These are phyloP conservation scores for Nestor notabilis DNA, from an alignment of 2,113 vertebrate genomes.

Conservation along the genomic window DNA sequence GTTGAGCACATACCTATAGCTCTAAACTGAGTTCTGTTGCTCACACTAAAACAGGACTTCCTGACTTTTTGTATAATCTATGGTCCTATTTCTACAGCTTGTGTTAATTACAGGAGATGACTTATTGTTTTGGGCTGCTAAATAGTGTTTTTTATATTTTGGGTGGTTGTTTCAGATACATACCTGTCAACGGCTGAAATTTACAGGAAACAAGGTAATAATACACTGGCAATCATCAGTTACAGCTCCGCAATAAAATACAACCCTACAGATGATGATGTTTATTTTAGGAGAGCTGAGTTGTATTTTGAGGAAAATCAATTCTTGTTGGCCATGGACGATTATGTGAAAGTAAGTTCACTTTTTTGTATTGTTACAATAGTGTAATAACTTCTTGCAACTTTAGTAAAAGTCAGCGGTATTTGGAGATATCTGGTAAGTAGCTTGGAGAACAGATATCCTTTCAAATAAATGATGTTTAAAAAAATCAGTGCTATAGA, in stretches of 20 bases:
- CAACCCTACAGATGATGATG: constrained; percentile 73
- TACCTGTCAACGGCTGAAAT: constrained; percentile 83
- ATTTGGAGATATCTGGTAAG: neutral
- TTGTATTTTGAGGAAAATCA: constrained; percentile 67
- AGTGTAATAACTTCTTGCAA: neutral
- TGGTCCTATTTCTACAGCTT: neutral
- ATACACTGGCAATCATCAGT: constrained; percentile 70
- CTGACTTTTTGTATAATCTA: neutral
- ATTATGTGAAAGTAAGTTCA: constrained; percentile 77
- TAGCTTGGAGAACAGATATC: neutral
- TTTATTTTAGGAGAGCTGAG: constrained; percentile 78
- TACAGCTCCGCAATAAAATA: constrained; percentile 77
- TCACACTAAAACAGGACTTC: neutral
- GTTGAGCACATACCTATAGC: neutral
- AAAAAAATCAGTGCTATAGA: neutral
- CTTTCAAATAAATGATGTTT: neutral
- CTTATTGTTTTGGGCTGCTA: neutral
- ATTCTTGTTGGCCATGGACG: constrained; percentile 75
- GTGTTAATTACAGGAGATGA: neutral
- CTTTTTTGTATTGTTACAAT: neutral
- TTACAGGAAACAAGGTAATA: constrained; percentile 67
- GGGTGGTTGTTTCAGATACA: constrained; percentile 62
- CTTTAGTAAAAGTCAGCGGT: neutral
- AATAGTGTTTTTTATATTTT: neutral
- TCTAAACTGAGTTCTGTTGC: neutral